Evolutionary conservation across 2,113 vertebrate species (phyloP), one percentile per base, ranked within the genome.

Genomic region (Anseranas semipalmata): DNA sequence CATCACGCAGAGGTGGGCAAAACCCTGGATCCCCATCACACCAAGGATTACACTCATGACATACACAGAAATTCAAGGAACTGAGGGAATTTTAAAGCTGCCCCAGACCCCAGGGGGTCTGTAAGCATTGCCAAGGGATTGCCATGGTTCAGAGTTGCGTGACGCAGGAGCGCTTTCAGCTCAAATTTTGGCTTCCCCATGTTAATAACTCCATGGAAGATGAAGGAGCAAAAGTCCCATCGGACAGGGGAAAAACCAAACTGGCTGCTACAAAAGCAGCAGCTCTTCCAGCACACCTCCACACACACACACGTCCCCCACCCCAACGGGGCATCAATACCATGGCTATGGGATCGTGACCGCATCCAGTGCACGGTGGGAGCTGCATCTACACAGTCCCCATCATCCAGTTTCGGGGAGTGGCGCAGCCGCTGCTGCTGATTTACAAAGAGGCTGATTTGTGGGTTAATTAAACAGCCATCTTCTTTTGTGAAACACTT

Each of bases 391-490:
- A 9, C 56, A 14, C 1, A 74, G 37, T 10, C 45, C 15, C 0
- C 7, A 17, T 66, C 82, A 91, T 82, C 70, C 66, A 28, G 24
- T 52, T 73, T 80, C 16, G 28, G 95, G 89, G 55, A 85, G 60
- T 0, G 0, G 91, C 81, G 45, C 28, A 28, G 88, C 24, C 21
- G 18, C 13, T 4, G 10, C 48, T 16, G 41, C 86, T 65, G 74
- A 65, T 89, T 82, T 65, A 68, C 77, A 66, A 93, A 87, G 33
- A 82, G 58, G 74, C 84, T 96, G 95, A 96, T 96, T 77, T 87
- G 94, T 71, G 45, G 93, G 84, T 89, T 95, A 96, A 96, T 97
- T 97, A 94, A 94, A 92, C 84, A 92, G 91, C 89, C 95, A 94
- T 95, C 89, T 93, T 95, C 95, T 94, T 87, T 94, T 95, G 84